Percentiles rank a stretch among this genome's conserved stretches.
Conservation (phyloP, 2,888 invertebrate species). For the Ophion ventricosus region DNA sequence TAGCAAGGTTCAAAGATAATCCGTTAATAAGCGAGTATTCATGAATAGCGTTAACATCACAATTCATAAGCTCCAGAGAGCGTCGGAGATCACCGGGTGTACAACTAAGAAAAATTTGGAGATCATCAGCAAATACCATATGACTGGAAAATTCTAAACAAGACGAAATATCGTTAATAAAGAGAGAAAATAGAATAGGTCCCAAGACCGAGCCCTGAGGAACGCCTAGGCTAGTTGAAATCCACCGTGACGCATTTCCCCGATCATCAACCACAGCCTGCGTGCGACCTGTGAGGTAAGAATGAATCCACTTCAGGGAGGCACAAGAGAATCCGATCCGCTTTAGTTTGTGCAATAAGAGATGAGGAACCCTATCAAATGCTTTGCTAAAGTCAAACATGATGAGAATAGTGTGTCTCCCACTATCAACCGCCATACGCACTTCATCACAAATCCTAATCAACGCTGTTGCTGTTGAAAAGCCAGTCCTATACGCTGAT, state of each 20-base stretch:
- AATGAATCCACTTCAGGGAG: too few species aligned
- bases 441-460: too few species aligned
- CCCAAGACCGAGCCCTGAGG: neutral
- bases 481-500: neutral
- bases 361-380: too few species aligned
- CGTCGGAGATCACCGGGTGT: neutral
- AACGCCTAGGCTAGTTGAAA: neutral
- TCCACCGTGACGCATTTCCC: neutral
- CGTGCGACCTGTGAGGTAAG: too few species aligned
- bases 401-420: too few species aligned
- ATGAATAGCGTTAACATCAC: neutral
- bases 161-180: neutral
- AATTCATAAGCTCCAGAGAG: neutral
- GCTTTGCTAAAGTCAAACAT: too few species aligned
- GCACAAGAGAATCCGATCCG: too few species aligned
- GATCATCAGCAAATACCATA: neutral
- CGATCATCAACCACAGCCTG: neutral
- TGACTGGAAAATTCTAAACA: neutral
- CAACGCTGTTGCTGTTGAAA: neutral
- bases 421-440: too few species aligned
- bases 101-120: neutral
- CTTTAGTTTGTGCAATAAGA: too few species aligned
- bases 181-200: neutral
- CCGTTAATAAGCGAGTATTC: neutral
- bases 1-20: neutral